Percentiles rank a stretch among this genome's conserved stretches.
These are phyloP conservation scores for Gnatocerus cornutus DNA, from an alignment of 2,888 invertebrate genomes.

Conservation along the genomic window DNA sequence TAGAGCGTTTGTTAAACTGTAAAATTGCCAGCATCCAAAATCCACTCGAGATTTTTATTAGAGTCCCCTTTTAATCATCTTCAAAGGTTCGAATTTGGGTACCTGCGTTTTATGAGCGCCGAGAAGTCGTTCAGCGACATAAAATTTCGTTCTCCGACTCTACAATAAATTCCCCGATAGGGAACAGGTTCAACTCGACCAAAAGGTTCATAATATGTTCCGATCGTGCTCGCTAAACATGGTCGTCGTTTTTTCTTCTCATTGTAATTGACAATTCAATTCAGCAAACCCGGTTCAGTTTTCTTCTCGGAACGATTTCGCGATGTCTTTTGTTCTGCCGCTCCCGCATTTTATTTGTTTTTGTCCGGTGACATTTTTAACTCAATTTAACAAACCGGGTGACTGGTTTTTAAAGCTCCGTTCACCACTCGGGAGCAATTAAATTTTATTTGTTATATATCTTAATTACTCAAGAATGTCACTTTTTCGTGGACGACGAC, in stretches of 20 bases:
- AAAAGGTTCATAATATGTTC: slow-evolving; percentile 40
- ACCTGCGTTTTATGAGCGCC: not conserved
- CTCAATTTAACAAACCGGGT: slow-evolving; percentile 65
- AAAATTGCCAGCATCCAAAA: no score
- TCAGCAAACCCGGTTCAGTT: slow-evolving; percentile 62
- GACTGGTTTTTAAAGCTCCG: slow-evolving; percentile 37
- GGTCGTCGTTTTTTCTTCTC: slow-evolving; percentile 51
- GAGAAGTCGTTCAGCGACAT: not conserved
- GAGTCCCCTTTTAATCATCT: no score
- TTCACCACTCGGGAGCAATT: slow-evolving; percentile 18
- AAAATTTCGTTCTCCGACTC: slow-evolving; percentile 18
- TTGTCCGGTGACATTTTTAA: slow-evolving; percentile 68
- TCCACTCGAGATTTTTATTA: no score
- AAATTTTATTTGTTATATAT: slow-evolving; percentile 41
- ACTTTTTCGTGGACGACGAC: slow-evolving; percentile 1
- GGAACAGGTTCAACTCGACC: slow-evolving; percentile 44
- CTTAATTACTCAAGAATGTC: slow-evolving; percentile 30
- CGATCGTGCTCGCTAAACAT: slow-evolving; percentile 52
- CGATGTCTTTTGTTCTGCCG: slow-evolving; percentile 65
- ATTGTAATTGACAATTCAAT: slow-evolving; percentile 69
- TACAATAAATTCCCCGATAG: slow-evolving; percentile 44
- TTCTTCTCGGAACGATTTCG: slow-evolving; percentile 65
- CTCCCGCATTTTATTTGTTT: slow-evolving; percentile 63
- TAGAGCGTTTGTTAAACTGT: no score
- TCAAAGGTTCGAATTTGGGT: not conserved